Percentiles rank a stretch among this genome's conserved stretches.
Evolutionary conservation across 2,888 invertebrate species (phyloP).

Genomic region (Plebejus argus): DNA sequence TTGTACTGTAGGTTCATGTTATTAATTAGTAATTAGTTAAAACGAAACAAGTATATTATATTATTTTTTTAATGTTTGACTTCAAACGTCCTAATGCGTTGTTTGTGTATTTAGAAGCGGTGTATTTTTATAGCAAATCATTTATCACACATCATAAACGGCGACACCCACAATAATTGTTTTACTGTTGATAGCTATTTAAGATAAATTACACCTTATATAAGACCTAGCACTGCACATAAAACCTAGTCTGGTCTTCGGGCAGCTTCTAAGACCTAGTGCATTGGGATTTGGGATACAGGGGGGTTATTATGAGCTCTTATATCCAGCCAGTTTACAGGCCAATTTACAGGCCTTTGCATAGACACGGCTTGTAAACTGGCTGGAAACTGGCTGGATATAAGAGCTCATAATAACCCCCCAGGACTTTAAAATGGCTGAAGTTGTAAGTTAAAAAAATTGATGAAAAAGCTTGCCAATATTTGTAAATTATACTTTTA

Average conservation of each 20-base stretch:
- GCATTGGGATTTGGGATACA: not conserved
- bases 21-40: not conserved
- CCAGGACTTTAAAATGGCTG: not conserved
- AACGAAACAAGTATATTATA: no score
- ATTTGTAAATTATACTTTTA: not conserved
- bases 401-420: no score
- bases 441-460: not conserved
- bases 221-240: not conserved
- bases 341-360: no score
- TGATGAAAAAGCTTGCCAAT: not conserved
- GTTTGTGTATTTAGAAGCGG: not conserved
- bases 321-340: no score
- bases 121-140: not conserved
- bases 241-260: not conserved
- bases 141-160: conserved; percentile 17
- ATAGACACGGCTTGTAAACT: no score
- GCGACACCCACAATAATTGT: conserved; percentile 2
- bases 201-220: conserved; percentile 14
- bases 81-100: not conserved
- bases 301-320: no score
- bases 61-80: no score
- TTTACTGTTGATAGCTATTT: conserved; percentile 10
- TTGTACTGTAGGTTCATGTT: no score
- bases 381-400: no score
- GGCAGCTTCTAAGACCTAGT: not conserved